These are phyloP conservation scores for Pseudococcus longispinus DNA, from an alignment of 2,888 invertebrate species.

Conservation along the genomic window DNA sequence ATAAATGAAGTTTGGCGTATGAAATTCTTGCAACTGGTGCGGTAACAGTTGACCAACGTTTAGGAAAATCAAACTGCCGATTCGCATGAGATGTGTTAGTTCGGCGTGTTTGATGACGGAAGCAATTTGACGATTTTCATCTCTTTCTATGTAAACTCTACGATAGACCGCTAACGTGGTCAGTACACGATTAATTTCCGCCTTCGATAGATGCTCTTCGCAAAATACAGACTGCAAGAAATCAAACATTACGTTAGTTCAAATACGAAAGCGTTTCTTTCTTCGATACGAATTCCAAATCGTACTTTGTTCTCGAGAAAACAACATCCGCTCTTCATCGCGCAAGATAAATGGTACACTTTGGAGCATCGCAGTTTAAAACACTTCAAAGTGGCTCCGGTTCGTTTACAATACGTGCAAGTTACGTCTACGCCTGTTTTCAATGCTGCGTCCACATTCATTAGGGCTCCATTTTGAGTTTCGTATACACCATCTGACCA, in stretches of 20 bases:
- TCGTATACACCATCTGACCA: constrained; percentile 99
- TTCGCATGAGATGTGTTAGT: constrained; percentile 77
- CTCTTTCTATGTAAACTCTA: constrained; percentile 93
- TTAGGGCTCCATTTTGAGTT: constrained; percentile 91
- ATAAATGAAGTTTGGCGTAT: constrained; percentile 94
- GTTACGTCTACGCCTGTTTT: constrained; percentile 80
- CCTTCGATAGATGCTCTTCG: constrained; percentile 83
- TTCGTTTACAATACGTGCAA: constrained; percentile 83
- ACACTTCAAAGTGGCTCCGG: constrained; percentile 94
- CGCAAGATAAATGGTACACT: constrained; percentile 94
- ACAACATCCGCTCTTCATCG: constrained; percentile 88
- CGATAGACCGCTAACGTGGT: constrained; percentile 89
- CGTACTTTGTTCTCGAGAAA: constrained; percentile 93
- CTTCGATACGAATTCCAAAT: not conserved
- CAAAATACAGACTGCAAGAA: constrained; percentile 80
- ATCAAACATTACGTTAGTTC: not conserved
- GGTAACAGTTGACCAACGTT: constrained; percentile 95
- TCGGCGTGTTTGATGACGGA: constrained; percentile 94
- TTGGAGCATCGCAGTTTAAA: constrained; percentile 91
- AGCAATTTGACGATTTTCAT: constrained; percentile 96
- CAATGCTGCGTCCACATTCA: constrained; percentile 91
- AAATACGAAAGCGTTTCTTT: not conserved
- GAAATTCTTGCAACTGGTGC: constrained; percentile 93
- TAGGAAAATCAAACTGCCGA: constrained; percentile 94
- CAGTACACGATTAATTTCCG: constrained; percentile 89